A percentile compares a stretch with the other conserved stretches of the same genome.
Conservation (phyloP, 2,113 vertebrate genomes). For the Campylomormyrus tamandua region DNA sequence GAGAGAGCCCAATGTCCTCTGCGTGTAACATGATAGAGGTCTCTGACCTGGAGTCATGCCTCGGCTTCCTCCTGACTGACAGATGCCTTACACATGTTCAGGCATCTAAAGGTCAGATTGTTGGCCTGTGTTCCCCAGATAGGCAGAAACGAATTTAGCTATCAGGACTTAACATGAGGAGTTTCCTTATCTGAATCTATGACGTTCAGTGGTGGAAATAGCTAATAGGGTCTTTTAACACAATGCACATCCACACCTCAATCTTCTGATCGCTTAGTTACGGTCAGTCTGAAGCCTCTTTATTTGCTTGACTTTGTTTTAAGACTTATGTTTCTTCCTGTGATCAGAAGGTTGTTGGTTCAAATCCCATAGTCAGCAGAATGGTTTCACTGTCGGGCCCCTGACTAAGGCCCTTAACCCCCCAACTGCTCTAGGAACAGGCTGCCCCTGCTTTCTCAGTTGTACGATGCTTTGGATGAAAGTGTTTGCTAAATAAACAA, state of each 20-base stretch:
- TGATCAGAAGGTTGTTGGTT: neutral
- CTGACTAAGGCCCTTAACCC: neutral
- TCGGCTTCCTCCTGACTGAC: conserved; percentile 3
- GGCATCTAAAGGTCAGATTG: conserved; percentile 28
- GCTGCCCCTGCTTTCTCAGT: neutral
- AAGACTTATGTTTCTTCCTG: neutral
- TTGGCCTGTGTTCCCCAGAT: neutral
- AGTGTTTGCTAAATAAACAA: neutral
- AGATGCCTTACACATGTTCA: conserved; percentile 16
- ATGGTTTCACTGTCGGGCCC: neutral
- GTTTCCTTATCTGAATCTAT: neutral
- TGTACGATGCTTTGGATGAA: neutral
- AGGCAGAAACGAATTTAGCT: conserved; percentile 2
- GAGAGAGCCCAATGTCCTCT: no score
- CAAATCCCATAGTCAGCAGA: neutral
- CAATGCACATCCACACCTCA: neutral
- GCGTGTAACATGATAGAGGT: conserved; percentile 1
- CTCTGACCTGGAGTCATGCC: neutral
- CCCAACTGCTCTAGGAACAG: neutral
- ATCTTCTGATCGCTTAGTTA: neutral
- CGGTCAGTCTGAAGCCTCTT: neutral
- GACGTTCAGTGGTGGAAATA: neutral
- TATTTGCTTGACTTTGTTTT: neutral
- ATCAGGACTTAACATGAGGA: neutral
- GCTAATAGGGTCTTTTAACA: neutral